Conservation (phyloP, 1,140 invertebrate species). For the Druon quercuslanigerum region DNA sequence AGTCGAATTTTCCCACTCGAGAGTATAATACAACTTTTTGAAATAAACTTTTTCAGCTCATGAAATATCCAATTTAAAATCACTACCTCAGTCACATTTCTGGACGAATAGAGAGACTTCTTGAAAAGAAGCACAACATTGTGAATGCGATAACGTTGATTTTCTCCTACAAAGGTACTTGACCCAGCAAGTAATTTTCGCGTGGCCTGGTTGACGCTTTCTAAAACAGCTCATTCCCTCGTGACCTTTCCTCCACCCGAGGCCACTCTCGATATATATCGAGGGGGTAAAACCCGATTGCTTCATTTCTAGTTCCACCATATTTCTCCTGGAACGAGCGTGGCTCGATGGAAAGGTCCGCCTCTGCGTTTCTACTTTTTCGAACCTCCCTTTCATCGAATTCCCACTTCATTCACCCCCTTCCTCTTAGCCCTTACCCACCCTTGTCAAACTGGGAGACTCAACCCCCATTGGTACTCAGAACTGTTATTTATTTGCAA, state of each 20-base stretch:
- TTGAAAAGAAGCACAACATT: constrained; percentile 21
- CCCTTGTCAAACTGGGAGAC: not conserved
- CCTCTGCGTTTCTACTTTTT: constrained; percentile 19
- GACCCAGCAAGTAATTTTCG: constrained; percentile 1
- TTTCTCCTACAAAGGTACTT: constrained; percentile 16
- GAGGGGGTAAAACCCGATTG: not conserved
- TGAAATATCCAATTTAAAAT: not conserved
- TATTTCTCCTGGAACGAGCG: not conserved
- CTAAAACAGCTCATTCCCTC: constrained; percentile 22
- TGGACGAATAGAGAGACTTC: not conserved
- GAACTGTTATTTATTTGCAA: constrained; percentile 26
- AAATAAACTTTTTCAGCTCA: not conserved
- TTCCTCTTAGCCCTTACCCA: not conserved
- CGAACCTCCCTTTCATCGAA: constrained; percentile 12
- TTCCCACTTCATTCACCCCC: constrained; percentile 9
- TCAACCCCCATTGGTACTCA: not conserved
- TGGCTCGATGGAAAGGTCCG: not conserved
- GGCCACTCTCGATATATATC: constrained; percentile 21
- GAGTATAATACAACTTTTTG: too few relatives aligned
- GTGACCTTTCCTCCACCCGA: constrained; percentile 1
- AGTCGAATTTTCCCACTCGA: too few relatives aligned
- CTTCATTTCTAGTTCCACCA: constrained; percentile 26
- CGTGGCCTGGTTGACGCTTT: constrained; percentile 18
- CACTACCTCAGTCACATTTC: not conserved
- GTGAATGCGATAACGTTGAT: constrained; percentile 3